Evolutionary conservation across 2,113 vertebrate genomes (phyloP), one percentile per base, ranked within the genome.

Genomic region (Pygoscelis adeliae): DNA sequence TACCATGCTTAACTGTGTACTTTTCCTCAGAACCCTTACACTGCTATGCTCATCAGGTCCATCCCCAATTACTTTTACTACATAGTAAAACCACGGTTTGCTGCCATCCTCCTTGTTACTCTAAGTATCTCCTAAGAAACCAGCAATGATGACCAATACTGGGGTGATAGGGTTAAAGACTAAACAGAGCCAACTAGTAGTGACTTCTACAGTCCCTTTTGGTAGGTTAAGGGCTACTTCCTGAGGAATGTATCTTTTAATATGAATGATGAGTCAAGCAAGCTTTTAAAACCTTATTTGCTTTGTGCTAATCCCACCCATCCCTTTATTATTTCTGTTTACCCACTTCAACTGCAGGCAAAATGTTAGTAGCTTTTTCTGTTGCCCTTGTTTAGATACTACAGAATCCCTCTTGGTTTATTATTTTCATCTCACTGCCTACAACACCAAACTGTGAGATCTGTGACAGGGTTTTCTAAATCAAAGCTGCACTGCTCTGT

Each of bases 51-150:
- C 66, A 30, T 14, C 29, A 73, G 15, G 10, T 47, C 42, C 42
- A 55, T 25, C 38, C 63, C 29, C n/a, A 76, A 4, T 3, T 55
- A 36, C 21, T 73, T 61, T 61, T 61, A 30, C 70, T 42, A n/a
- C 25, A 16, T 1, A 1, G 15, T 50, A 83, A 62, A 69, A 12
- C n/a, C 25, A 52, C 0, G 0, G 18, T 1, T 89, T 71, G 53
- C 59, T 96, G 13, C 36, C 3, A 4, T 50, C 20, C n/a, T 44
- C 63, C 27, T 80, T 3, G 0, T 17, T 50, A 20, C 46, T 74
- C 30, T 13, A 11, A 65, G 34, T n/a, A 73, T 12, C 71, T 65
- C 27, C 44, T 87, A 81, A 38, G 27, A 90, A 87, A 42, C 55
- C 30, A 91, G 58, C 9, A 10, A 25, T 1, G 6, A 61, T 20